Conservation (phyloP, 2,113 vertebrate genomes). For the Gallinago jamesoni region DNA sequence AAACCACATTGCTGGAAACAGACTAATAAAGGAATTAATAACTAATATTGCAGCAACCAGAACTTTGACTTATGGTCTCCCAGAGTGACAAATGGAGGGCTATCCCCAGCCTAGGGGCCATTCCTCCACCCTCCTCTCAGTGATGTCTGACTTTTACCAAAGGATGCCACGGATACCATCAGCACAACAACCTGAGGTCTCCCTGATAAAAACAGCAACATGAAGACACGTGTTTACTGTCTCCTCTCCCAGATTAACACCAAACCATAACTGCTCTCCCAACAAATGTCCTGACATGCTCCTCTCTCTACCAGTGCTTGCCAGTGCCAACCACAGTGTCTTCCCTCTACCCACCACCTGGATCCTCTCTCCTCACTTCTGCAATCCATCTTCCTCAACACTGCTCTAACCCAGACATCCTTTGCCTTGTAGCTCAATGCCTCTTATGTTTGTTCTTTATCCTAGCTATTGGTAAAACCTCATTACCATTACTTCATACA, state of each 20-base stretch:
- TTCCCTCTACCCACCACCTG: neutral
- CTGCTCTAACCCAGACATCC: neutral
- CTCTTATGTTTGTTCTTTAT: neutral
- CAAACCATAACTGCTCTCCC: neutral
- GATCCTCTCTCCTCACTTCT: neutral
- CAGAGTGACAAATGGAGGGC: neutral
- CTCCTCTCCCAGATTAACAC: neutral
- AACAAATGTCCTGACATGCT: neutral
- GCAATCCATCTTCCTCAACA: neutral
- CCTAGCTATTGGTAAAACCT: neutral
- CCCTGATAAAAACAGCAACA: neutral
- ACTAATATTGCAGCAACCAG: neutral
- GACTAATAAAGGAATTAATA: neutral
- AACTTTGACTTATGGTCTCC: neutral
- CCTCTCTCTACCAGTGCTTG: neutral
- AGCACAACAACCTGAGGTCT: neutral
- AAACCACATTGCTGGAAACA: neutral
- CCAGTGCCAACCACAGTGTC: neutral
- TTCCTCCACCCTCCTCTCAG: neutral
- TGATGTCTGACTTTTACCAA: neutral
- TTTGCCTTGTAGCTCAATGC: neutral
- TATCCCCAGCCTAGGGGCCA: neutral
- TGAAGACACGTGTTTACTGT: neutral
- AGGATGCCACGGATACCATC: neutral
- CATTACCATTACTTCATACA: neutral